Conservation (phyloP, 2,797 vertebrate genomes). For the Microctenopoma lineatum region DNA sequence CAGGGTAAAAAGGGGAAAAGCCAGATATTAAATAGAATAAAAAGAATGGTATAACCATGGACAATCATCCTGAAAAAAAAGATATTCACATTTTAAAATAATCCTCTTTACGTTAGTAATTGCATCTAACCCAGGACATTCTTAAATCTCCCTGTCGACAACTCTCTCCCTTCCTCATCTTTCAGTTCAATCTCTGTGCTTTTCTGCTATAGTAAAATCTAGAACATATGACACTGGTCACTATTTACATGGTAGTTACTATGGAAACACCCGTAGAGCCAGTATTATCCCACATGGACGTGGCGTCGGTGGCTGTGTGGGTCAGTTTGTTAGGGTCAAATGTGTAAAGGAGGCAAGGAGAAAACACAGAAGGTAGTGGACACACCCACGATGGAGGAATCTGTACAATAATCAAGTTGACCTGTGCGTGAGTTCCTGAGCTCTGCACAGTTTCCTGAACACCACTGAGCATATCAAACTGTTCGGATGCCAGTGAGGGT, state of each 20-base stretch:
- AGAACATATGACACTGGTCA: slow-evolving; percentile 62
- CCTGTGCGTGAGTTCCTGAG: slow-evolving; percentile 60
- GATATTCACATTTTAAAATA: slow-evolving; percentile 81
- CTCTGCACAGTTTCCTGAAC: slow-evolving; percentile 53
- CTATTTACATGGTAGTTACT: slow-evolving; percentile 75
- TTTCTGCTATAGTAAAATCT: slow-evolving; percentile 53
- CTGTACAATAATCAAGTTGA: slow-evolving; percentile 66
- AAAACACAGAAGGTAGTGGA: slow-evolving; percentile 18
- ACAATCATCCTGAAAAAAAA: slow-evolving; percentile 72
- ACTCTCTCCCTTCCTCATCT: slow-evolving; percentile 35
- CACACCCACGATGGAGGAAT: slow-evolving; percentile 26
- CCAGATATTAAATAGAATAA: slow-evolving; percentile 75
- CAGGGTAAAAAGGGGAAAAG: slow-evolving; percentile 30
- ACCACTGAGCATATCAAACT: slow-evolving; percentile 24
- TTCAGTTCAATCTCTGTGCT: slow-evolving; percentile 54
- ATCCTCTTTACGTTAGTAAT: slow-evolving; percentile 73
- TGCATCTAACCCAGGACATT: slow-evolving; percentile 82
- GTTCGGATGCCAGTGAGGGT: slow-evolving; percentile 31
- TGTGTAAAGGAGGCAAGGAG: slow-evolving; percentile 31
- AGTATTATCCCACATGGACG: slow-evolving; percentile 56
- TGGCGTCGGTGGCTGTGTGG: slow-evolving; percentile 5
- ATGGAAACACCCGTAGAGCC: slow-evolving; percentile 74
- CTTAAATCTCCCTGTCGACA: slow-evolving; percentile 63
- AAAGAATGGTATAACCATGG: slow-evolving; percentile 71
- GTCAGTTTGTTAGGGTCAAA: slow-evolving; percentile 46